A percentile compares a stretch with the other conserved stretches of the same genome.
Conservation (phyloP, 2,113 vertebrate genomes). For the Chiloscyllium plagiosum region DNA sequence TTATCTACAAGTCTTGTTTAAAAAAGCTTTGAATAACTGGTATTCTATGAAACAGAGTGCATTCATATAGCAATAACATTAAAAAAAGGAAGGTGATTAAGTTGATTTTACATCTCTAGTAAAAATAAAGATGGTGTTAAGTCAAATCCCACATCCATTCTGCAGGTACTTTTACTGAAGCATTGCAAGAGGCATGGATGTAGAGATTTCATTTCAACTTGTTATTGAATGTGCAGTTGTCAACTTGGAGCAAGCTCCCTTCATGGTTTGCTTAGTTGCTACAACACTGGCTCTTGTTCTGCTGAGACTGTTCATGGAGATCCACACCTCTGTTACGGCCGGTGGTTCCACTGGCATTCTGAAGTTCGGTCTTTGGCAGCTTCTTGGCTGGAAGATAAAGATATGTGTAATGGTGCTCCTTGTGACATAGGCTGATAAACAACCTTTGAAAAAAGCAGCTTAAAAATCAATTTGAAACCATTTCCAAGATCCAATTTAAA, state of each 20-base stretch:
- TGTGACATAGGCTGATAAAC: conserved; percentile 15
- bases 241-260: conserved; percentile 28
- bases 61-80: conserved; percentile 28
- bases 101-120: conserved; percentile 58
- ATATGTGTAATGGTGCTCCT: conserved; percentile 27
- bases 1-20: conserved; percentile 23
- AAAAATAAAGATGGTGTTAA: conserved; percentile 60
- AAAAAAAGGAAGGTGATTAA: conserved; percentile 43
- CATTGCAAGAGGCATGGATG: conserved; percentile 54
- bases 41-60: conserved; percentile 1
- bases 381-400: conserved; percentile 62
- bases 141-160: conserved; percentile 49
- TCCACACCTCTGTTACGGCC: conserved; percentile 62
- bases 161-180: conserved; percentile 50
- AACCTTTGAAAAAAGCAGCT: conserved; percentile 11
- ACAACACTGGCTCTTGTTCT: conserved; percentile 70
- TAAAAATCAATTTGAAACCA: neutral
- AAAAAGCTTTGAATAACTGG: conserved; percentile 3
- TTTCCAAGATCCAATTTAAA: neutral
- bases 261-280: conserved; percentile 56
- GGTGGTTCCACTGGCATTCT: conserved; percentile 52
- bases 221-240: conserved; percentile 31
- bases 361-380: conserved; percentile 71
- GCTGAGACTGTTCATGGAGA: conserved; percentile 68
- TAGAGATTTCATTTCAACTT: conserved; percentile 44